Evolutionary conservation across 2,113 vertebrate genomes (phyloP).

Genomic region (Agelaius tricolor): DNA sequence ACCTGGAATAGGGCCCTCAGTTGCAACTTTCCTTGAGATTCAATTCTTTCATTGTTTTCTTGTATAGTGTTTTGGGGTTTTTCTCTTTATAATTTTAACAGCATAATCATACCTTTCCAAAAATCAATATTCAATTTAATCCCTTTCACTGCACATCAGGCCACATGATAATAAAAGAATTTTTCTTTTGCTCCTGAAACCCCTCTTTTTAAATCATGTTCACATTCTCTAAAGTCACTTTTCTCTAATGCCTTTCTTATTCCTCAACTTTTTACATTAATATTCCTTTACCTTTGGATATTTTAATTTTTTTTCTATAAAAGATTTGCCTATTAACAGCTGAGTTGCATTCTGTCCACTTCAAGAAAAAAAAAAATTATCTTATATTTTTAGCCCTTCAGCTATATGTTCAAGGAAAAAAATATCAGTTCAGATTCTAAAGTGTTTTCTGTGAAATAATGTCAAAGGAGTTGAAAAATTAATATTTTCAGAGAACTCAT

Average conservation of each 20-base stretch:
- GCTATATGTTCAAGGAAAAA: background rate
- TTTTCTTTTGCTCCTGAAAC: conserved; percentile 23
- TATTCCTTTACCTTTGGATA: background rate
- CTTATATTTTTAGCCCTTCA: background rate
- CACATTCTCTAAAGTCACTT: background rate
- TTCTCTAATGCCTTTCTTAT: background rate
- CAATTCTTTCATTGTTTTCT: conserved; percentile 15
- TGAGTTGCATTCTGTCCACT: background rate
- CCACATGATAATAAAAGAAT: conserved; percentile 39
- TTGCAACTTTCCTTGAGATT: background rate
- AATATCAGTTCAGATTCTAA: background rate
- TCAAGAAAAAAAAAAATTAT: background rate
- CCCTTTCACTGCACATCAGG: conserved; percentile 33
- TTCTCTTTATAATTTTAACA: conserved; percentile 41
- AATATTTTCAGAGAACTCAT: background rate
- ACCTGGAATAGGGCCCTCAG: background rate
- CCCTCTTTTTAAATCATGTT: background rate
- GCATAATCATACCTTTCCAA: conserved; percentile 47
- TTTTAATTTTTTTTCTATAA: background rate
- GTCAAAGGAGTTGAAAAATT: background rate
- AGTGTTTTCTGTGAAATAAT: background rate
- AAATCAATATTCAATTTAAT: conserved; percentile 72
- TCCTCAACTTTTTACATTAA: background rate
- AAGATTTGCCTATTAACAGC: background rate
- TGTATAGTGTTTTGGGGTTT: background rate